phyloP scores from a whole-genome alignment of 2,888 invertebrate genomes.

The Glyphotaelius pellucidus region DNA sequence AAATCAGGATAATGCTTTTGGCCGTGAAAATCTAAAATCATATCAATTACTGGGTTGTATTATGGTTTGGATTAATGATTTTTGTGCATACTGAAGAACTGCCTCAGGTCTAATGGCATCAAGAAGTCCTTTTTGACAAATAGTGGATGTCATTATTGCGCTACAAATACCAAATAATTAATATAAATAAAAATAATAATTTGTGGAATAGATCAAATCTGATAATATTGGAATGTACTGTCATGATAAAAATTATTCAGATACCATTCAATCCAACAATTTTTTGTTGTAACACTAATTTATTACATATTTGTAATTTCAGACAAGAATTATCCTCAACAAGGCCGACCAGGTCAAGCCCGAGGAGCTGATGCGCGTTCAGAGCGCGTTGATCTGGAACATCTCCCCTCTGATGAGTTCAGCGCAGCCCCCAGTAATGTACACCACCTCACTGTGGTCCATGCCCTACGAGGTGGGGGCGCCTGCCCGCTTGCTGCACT shows the following conservation, averaged over 20 bases:
- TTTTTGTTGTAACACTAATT: not conserved
- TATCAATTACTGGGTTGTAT: too few species aligned
- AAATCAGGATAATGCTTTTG: too few species aligned
- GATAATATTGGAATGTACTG: not conserved
- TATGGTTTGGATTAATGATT: too few species aligned
- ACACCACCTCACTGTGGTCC: slow-evolving; percentile 93
- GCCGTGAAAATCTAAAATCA: too few species aligned
- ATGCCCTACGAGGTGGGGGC: slow-evolving; percentile 89
- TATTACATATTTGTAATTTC: slow-evolving; percentile 54
- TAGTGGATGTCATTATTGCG: too few species aligned
- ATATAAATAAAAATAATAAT: too few species aligned
- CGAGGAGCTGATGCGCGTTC: slow-evolving; percentile 94
- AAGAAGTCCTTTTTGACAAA: too few species aligned
- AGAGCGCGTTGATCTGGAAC: slow-evolving; percentile 96
- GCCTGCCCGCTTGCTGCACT: slow-evolving; percentile 87
- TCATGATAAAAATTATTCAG: not conserved
- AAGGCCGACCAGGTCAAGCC: slow-evolving; percentile 96
- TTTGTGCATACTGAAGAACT: too few species aligned
- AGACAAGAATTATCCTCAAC: slow-evolving; percentile 95
- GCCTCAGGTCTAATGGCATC: too few species aligned
- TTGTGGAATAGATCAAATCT: too few species aligned
- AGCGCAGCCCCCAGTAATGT: slow-evolving; percentile 94
- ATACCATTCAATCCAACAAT: not conserved
- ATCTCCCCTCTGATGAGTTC: slow-evolving; percentile 97
- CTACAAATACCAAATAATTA: too few species aligned